Conservation (phyloP, 2,113 vertebrate genomes). For the Pituophis catenifer region DNA sequence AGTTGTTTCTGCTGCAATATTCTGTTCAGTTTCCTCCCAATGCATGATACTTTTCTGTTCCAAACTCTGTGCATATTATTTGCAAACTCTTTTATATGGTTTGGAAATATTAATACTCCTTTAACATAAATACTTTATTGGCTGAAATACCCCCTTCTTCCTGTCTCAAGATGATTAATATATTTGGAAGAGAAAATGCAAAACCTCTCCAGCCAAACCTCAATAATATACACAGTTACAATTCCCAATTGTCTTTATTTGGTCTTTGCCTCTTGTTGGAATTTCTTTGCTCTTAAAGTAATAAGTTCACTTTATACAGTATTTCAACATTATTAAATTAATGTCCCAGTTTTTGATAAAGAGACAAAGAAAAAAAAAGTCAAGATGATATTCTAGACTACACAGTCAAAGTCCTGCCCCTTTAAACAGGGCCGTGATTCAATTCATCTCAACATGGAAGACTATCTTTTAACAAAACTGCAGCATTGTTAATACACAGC, state of each 20-base stretch:
- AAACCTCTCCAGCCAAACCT: not conserved
- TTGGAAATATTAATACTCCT: slow-evolving; percentile 41
- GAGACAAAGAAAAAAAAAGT: not conserved
- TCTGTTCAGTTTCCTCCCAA: slow-evolving; percentile 32
- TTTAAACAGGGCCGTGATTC: not conserved
- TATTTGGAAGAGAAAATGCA: not conserved
- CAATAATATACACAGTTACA: not conserved
- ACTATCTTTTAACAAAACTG: not conserved
- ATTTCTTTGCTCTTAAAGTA: not conserved
- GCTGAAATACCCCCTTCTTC: not conserved
- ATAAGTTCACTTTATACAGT: not conserved
- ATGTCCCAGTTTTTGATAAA: not conserved
- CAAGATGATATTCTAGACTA: not conserved
- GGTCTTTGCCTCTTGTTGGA: not conserved
- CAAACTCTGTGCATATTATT: not conserved
- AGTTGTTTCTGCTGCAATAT: slow-evolving; percentile 31
- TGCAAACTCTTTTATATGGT: slow-evolving; percentile 42
- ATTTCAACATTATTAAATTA: not conserved
- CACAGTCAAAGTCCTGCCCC: not conserved
- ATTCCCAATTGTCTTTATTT: not conserved
- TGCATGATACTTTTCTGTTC: slow-evolving; percentile 24
- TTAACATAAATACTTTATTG: not conserved
- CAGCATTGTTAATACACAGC: not conserved
- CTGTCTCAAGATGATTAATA: not conserved
- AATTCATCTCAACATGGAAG: not conserved